phyloP scores from a whole-genome alignment of 1,140 invertebrate species.

The Caenorhabditis remanei region DNA sequence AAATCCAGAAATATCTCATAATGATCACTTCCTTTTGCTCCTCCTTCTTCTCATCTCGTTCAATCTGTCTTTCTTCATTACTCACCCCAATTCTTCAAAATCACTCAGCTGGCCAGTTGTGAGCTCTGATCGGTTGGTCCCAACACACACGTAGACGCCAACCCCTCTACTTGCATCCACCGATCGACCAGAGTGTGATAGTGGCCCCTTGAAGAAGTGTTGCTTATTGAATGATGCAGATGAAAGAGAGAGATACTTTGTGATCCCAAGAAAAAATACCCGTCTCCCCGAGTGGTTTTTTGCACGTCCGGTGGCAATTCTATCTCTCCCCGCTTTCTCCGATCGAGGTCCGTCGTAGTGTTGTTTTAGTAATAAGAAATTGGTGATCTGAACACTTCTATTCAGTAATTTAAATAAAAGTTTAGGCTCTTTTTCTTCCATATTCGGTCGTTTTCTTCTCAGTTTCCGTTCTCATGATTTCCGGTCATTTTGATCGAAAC shows the following conservation, averaged over 20 bases:
- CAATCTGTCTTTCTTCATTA: neutral
- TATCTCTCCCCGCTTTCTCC: neutral
- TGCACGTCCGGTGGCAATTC: slow-evolving; percentile 26
- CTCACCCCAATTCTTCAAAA: neutral
- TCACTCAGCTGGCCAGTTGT: slow-evolving; percentile 28
- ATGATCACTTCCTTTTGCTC: neutral
- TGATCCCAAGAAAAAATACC: neutral
- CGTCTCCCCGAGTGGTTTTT: slow-evolving; percentile 24
- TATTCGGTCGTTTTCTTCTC: neutral
- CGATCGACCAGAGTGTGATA: slow-evolving; percentile 45
- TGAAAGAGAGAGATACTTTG: slow-evolving; percentile 10
- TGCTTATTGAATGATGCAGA: neutral
- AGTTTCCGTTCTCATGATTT: slow-evolving; percentile 38
- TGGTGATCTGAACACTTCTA: neutral
- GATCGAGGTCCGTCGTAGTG: neutral
- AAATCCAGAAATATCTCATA: too few species aligned
- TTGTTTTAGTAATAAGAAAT: neutral
- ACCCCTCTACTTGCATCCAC: neutral
- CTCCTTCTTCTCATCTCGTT: neutral
- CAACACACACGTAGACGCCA: slow-evolving; percentile 1
- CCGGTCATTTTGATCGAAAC: slow-evolving; percentile 49
- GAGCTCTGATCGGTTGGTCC: slow-evolving; percentile 35
- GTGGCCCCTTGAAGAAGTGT: slow-evolving; percentile 6
- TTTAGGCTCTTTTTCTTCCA: neutral
- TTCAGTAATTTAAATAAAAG: neutral